Conservation (phyloP, 2,113 vertebrate genomes). For the Pogona vitticeps region DNA sequence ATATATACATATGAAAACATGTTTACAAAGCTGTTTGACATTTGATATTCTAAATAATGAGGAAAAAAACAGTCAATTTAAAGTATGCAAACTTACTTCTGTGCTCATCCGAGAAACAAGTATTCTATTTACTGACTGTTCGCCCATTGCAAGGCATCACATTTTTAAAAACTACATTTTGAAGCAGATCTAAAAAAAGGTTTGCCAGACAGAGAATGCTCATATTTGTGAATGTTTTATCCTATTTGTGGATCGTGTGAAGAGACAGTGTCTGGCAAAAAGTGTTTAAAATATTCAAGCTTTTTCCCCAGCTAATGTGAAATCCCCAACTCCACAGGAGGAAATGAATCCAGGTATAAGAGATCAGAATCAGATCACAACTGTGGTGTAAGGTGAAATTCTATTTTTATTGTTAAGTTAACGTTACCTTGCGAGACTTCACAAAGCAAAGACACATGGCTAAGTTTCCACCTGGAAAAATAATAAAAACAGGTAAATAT, state of each 20-base stretch:
- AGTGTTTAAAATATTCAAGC: constrained; percentile 9
- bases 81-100: not conserved
- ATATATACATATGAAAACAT: not conserved
- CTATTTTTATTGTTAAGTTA: constrained; percentile 15
- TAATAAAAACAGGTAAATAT: not conserved
- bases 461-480: constrained; percentile 19
- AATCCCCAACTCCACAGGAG: constrained; percentile 50
- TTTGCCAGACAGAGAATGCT: constrained; percentile 12
- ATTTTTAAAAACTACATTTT: not conserved
- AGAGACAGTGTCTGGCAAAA: constrained; percentile 13
- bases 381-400: constrained; percentile 31
- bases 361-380: constrained; percentile 44
- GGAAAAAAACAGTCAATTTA: not conserved
- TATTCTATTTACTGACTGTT: not conserved
- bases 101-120: not conserved
- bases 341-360: constrained; percentile 28
- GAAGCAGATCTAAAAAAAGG: not conserved
- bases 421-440: constrained; percentile 43
- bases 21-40: not conserved
- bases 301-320: constrained; percentile 30
- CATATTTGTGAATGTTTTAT: not conserved
- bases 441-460: constrained; percentile 11
- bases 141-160: not conserved
- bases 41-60: not conserved
- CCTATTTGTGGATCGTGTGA: not conserved